Percentiles rank a stretch among this genome's conserved stretches.
Conservation (phyloP, 2,113 vertebrate species). For the Pterocles burchelli region DNA sequence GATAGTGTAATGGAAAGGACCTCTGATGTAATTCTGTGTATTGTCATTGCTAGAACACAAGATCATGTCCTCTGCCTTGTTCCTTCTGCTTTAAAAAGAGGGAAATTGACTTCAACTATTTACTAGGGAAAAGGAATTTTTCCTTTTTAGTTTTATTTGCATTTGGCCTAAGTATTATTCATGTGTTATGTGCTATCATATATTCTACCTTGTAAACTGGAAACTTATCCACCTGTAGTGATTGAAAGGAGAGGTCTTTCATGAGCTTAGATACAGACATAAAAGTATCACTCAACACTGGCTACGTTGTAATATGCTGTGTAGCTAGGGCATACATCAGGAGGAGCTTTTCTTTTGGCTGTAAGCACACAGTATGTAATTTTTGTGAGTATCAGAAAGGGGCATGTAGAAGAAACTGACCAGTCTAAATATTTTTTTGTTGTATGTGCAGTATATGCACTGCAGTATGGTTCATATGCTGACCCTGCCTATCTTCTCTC, state of each 20-base stretch:
- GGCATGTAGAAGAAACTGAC: not conserved
- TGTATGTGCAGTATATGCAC: rapidly evolving
- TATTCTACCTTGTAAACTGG: not conserved
- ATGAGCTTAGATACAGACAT: not conserved
- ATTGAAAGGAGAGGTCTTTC: not conserved
- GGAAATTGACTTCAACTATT: not conserved
- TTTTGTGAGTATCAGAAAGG: not conserved
- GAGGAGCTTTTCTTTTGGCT: not conserved
- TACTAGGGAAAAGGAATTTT: not conserved
- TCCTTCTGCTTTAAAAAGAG: not conserved
- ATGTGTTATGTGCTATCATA: not conserved
- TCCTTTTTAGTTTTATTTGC: not conserved
- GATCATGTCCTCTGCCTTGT: not conserved
- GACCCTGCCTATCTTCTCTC: not conserved
- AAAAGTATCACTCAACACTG: not conserved
- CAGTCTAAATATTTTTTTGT: not conserved
- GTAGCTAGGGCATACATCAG: not conserved
- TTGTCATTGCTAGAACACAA: not conserved
- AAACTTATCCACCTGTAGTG: not conserved
- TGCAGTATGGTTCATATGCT: not conserved
- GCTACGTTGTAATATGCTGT: rapidly evolving
- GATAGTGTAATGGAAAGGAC: not conserved
- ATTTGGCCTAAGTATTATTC: not conserved
- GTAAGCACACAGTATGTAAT: not conserved
- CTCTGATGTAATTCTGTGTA: not conserved